Evolutionary conservation across 2,888 invertebrate species (phyloP).

Genomic region (Tetragonisca angustula): DNA sequence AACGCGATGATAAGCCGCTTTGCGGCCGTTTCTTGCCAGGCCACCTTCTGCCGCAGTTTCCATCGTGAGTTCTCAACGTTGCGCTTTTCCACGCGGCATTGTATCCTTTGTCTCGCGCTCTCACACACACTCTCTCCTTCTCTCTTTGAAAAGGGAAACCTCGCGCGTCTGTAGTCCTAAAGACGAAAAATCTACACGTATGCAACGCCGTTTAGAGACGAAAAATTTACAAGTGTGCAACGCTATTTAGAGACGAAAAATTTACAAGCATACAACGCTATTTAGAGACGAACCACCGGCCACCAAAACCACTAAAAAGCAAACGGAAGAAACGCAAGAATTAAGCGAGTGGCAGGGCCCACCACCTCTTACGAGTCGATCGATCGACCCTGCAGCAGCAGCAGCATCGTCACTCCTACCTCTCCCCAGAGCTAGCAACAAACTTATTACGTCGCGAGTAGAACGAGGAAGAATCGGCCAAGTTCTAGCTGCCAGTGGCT

Average conservation of each 20-base stretch:
- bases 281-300: too few relatives aligned
- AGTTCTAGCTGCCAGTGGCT: constrained; percentile 11
- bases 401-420: background rate
- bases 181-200: too few relatives aligned
- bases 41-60: constrained; percentile 20
- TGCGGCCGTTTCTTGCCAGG: constrained; percentile 28
- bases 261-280: too few relatives aligned
- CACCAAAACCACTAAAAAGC: background rate
- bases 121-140: background rate
- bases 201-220: too few relatives aligned
- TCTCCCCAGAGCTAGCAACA: constrained; percentile 9
- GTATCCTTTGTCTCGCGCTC: background rate
- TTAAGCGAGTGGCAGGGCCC: background rate
- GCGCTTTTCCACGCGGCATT: constrained; percentile 24
- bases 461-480: constrained; percentile 21
- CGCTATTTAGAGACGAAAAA: too few relatives aligned
- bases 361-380: background rate
- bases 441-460: constrained; percentile 40
- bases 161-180: too few relatives aligned
- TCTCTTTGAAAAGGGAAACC: background rate
- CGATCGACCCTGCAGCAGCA: background rate
- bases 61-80: constrained; percentile 8
- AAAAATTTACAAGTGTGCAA: too few relatives aligned
- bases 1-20: constrained; percentile 38
- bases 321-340: constrained; percentile 22